phyloP scores from a whole-genome alignment of 2,113 vertebrate genomes.

The Verasper variegatus region DNA sequence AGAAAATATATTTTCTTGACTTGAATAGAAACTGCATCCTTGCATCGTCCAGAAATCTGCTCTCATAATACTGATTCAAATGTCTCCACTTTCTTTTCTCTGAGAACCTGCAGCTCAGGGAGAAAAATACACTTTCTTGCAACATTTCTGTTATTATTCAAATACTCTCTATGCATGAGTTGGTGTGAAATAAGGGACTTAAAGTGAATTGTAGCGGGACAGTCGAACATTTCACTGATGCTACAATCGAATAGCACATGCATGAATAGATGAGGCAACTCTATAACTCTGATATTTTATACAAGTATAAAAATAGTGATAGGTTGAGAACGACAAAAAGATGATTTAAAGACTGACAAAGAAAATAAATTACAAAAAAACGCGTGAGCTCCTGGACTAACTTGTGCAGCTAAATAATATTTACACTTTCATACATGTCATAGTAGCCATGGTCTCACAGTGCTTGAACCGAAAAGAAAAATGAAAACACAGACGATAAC shows the following conservation, averaged over 20 bases:
- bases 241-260: not conserved
- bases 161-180: not conserved
- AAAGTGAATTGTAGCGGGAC: not conserved
- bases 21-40: not conserved
- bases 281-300: conserved; percentile 39
- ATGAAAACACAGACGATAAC: conserved; percentile 26
- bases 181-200: conserved; percentile 58
- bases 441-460: conserved; percentile 65
- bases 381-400: conserved; percentile 48
- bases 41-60: not conserved
- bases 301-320: conserved; percentile 63
- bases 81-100: not conserved
- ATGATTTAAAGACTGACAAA: conserved; percentile 39
- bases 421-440: conserved; percentile 67
- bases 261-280: not conserved
- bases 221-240: conserved; percentile 16
- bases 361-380: conserved; percentile 70
- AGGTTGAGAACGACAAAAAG: conserved; percentile 23
- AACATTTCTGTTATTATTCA: not conserved
- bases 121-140: not conserved
- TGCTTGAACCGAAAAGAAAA: conserved; percentile 66
- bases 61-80: conserved; percentile 54
- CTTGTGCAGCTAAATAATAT: conserved; percentile 54
- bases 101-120: not conserved
- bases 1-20: too few species aligned